phyloP scores from a whole-genome alignment of 2,113 vertebrate genomes.

The Stegastes partitus region DNA sequence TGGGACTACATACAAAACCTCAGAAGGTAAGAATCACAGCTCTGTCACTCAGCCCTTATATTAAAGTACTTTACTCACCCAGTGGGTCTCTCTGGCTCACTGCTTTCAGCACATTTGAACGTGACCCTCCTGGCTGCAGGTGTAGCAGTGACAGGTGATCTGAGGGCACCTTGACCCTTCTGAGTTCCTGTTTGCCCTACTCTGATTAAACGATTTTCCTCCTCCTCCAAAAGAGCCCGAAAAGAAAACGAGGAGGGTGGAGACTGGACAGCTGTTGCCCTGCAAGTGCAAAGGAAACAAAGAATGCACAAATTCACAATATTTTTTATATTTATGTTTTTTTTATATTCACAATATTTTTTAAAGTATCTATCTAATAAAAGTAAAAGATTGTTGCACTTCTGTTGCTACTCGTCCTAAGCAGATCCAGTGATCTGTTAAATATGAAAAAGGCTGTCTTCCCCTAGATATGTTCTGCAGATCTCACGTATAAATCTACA shows the following conservation, averaged over 20 bases:
- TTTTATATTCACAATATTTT: no score
- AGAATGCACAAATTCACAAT: neutral
- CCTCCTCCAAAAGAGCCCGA: slow-evolving; percentile 89
- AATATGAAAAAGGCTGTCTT: neutral
- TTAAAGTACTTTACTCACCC: slow-evolving; percentile 71
- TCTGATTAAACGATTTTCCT: slow-evolving; percentile 82
- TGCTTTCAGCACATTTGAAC: slow-evolving; percentile 85
- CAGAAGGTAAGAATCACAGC: no score
- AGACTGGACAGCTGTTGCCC: slow-evolving; percentile 87
- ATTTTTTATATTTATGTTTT: no score
- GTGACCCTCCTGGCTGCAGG: slow-evolving; percentile 83
- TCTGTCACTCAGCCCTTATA: neutral
- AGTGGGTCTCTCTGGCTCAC: slow-evolving; percentile 78
- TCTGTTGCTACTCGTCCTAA: no score
- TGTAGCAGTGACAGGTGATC: slow-evolving; percentile 63
- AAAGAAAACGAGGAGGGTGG: slow-evolving; percentile 88
- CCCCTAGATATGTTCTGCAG: neutral
- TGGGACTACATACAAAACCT: no score
- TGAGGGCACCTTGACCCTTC: slow-evolving; percentile 70
- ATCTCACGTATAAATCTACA: neutral
- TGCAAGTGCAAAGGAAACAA: slow-evolving; percentile 56
- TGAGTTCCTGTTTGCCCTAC: slow-evolving; percentile 69
- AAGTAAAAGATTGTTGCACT: neutral
- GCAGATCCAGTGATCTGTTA: neutral
- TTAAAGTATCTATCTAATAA: no score